Base-by-base conservation (phyloP, 2,888 invertebrate genomes). In the Spodoptera littoralis region DNA sequence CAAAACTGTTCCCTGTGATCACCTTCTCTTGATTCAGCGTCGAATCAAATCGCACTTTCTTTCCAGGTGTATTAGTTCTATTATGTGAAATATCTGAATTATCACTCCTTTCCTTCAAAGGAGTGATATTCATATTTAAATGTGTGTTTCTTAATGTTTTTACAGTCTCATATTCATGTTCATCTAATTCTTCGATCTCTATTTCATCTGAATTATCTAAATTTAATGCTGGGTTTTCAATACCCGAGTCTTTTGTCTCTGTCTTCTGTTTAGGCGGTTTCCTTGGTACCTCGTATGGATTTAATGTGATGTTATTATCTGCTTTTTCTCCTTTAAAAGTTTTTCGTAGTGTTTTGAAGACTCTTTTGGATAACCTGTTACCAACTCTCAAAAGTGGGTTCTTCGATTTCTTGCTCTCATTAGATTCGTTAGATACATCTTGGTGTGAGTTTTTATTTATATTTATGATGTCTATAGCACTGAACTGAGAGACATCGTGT, bases 1-100 rank as follows among this genome's bases (percentile, higher is more conserved):
- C 93, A 72, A 95, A 95, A 74, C 95, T 95, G 63, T 94, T 92
- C 0, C 95, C 95, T 0, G 95, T 94, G 1, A 95, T 95, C 0
- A 94, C 83, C 60, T 95, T 95, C 60, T 95, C 93, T 60, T 87
- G 88, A 65, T 95, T 95, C 45, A 95, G 76, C 0, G 95, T 95
- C 0, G 95, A 91, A 79, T 95, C 95, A 72, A 95, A 95, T 30
- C 95, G 80, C 0, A 95, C 95, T 63, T 94, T 95, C 60, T 94
- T 95, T 0, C 92, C 88, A 0, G 93, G 91, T 0, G 93, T 94
- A 67, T 86, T 84, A 11, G 87, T 86, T 72, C 84, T 91, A 65
- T 86, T 90, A n/a, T 85, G 85, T 0, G 92, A 89, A 0, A 75
- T 47, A 62, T 93, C 91, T 30, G 77, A 73, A 54, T 84, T 88